Evolutionary conservation across 2,888 invertebrate genomes (phyloP), one percentile per base, ranked within the genome.

Genomic region (Ophioninae sp.): DNA sequence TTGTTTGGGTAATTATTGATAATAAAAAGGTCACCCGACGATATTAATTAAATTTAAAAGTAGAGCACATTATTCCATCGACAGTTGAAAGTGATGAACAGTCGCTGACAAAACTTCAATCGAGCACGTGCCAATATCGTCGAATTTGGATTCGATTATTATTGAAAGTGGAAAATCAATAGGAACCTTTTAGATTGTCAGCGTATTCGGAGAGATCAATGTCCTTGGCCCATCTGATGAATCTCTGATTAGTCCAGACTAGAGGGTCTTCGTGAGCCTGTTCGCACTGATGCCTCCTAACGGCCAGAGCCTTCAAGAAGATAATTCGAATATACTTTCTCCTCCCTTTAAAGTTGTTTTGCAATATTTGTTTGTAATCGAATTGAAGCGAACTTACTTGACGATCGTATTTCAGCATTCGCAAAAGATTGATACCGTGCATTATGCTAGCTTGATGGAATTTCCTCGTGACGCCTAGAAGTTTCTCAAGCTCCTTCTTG

Each of bases 401-500:
- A 91, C 97, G 95, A 93, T 99, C 98, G 91, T 98, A 99, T 90
- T 97, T 97, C 94, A 98, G 96, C 94, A 98, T 97, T 87, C 98
- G 95, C 87, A 99, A 94, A 88, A 99, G 94, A 93, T 98, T 98
- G 87, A 99, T 97, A 82, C 97, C 98, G 91, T 98, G 98, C 74
- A 98, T 97, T 88, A 99, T 96, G 88, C 98, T 98, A 10, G 97
- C 97, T 93, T 98, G 98, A 94, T 98, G 98, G 93, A 98, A 98
- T 93, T 98, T 98, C 85, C 98, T 95, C 57, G 97, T 97, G 8
- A 99, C 97, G 7, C 97, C 97, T 78, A 99, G 95, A 92, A 98
- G 96, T 93, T 98, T 98, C 93, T 98, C 98, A 90, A 99, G 94
- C 92, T 99, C 98, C 91, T 98, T 98, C 93, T 98, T 98, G 89